Base-by-base conservation (phyloP, 1,140 invertebrate genomes). In the Diuraphis noxia region DNA sequence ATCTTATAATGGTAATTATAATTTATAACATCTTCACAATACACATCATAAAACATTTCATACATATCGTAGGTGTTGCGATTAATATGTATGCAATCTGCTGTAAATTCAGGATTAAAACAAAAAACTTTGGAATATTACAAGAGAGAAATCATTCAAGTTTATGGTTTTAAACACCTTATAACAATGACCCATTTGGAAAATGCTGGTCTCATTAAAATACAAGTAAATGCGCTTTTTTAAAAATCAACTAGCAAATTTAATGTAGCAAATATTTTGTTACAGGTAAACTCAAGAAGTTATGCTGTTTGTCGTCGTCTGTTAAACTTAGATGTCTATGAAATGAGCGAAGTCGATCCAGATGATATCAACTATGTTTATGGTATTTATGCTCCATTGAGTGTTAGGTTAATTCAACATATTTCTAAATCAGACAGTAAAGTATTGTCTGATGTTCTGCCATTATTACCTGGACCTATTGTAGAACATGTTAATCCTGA, bases 301-400 rank as follows among this genome's bases (percentile, higher is more conserved):
- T 92, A 92, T 72, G 63, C 91, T 41, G 81, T 92, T 6, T 91
- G 95, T 92, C 93, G 94, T 10, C 94, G 96, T 95, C 95, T 96
- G 1, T 95, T 99, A 38, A 95, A 96, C 92, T 94, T 99, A 7
- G 98, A 97, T 21, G 96, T 98, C 72, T 97, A 98, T 93, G 97
- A 98, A 93, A 96, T 96, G 10, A 97, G 96, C 91, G 97, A 99
- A 94, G 84, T 92, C 8, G 95, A 96, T 49, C 97, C 97, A 0
- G 97, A 96, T 92, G 98, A 99, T 93, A 98, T 99, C 87, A 97
- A 97, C 92, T 99, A 98, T 94, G 97, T 99, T 46, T 97, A 98
- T 94, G 98, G 96, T 92, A 97, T 97, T 93, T 99, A 99, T 94
- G 98, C 98, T 0, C 98, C 98, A 1, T 93, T 99, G n/a, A 98